A percentile compares a stretch with the other conserved stretches of the same genome.
These are phyloP conservation scores for Paracanthobrama guichenoti DNA, from an alignment of 2,113 vertebrate genomes.

Conservation along the genomic window DNA sequence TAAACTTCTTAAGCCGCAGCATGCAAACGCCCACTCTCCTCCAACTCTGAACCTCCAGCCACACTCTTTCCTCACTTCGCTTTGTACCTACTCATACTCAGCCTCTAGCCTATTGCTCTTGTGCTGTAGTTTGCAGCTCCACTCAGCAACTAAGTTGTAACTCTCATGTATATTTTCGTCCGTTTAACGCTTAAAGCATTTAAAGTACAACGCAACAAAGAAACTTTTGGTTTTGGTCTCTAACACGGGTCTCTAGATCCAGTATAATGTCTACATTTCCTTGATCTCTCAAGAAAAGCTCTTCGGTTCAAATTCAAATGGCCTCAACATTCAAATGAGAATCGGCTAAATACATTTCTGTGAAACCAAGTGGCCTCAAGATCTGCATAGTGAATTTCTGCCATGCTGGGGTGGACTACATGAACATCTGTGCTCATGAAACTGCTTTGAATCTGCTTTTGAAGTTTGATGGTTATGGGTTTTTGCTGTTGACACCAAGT, in stretches of 20 bases:
- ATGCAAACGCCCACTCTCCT: conserved; percentile 37
- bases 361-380: neutral
- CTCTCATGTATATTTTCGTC: conserved; percentile 4
- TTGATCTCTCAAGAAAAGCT: neutral
- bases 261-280: neutral
- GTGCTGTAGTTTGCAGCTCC: neutral
- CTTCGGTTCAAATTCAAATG: neutral
- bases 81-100: conserved; percentile 32
- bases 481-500: neutral
- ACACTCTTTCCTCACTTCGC: neutral
- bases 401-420: neutral
- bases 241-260: neutral
- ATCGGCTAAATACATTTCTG: neutral
- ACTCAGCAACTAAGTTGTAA: neutral
- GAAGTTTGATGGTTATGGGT: neutral
- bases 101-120: conserved; percentile 12
- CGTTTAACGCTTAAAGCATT: neutral
- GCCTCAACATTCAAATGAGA: neutral
- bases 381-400: neutral
- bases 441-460: neutral
- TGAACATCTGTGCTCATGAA: neutral
- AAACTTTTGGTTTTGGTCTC: neutral
- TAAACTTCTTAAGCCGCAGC: conserved; percentile 41
- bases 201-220: neutral
- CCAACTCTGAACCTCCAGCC: conserved; percentile 7